Conservation (phyloP, 2,797 vertebrate genomes). For the Danio choprae region DNA sequence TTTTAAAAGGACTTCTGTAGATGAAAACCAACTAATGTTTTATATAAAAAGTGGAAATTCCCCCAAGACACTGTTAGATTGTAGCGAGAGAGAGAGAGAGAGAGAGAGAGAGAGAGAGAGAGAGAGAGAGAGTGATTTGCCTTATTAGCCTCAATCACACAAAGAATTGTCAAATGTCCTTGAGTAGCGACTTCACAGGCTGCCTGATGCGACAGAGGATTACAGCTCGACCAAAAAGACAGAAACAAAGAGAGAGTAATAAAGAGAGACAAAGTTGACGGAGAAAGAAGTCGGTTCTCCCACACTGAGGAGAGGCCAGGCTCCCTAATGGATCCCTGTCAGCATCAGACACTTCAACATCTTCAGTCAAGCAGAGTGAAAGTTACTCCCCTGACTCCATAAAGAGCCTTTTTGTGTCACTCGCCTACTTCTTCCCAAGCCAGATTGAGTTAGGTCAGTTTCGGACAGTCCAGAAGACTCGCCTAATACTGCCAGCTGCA, state of each 20-base stretch:
- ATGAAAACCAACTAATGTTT: constrained; percentile 23
- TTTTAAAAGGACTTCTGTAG: constrained; percentile 21
- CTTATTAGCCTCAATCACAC: constrained; percentile 37
- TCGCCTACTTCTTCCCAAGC: constrained; percentile 41
- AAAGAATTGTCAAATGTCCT: constrained; percentile 36
- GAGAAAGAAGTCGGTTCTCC: constrained; percentile 45
- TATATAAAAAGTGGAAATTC: constrained; percentile 22
- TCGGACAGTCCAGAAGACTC: constrained; percentile 49
- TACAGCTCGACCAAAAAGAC: constrained; percentile 16
- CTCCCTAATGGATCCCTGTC: constrained; percentile 64
- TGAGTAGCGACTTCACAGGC: constrained; percentile 35
- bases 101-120: background rate
- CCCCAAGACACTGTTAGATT: constrained; percentile 1
- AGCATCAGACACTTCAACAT: constrained; percentile 60
- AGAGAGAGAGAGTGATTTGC: background rate
- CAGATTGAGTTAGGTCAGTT: constrained; percentile 53
- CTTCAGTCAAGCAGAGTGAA: constrained; percentile 61
- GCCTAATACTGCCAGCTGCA: constrained; percentile 32
- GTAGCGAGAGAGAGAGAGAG: background rate
- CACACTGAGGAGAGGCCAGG: constrained; percentile 51
- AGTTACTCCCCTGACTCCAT: constrained; percentile 55
- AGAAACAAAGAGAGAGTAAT: constrained; percentile 33
- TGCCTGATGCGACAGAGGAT: constrained; percentile 30
- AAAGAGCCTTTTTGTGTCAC: constrained; percentile 64
- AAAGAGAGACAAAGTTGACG: constrained; percentile 42